Evolutionary conservation across 1,140 invertebrate species (phyloP).

Genomic region (Drosophila orosa): DNA sequence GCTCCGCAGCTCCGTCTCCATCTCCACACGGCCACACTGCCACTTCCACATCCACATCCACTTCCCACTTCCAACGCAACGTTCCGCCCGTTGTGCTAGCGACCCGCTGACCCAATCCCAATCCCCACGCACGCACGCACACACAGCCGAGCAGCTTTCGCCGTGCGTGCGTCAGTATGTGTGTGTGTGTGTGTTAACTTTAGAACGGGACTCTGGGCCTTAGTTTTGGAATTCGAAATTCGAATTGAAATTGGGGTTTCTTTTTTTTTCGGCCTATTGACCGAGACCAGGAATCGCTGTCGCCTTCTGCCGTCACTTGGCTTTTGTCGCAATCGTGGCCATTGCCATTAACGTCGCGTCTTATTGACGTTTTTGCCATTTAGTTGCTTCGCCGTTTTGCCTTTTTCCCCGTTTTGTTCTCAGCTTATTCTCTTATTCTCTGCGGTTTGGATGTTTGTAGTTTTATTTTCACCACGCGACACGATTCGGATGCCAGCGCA

Average conservation of each 20-base stretch:
- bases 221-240: slow-evolving; percentile 24
- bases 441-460: slow-evolving; percentile 52
- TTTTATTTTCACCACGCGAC: slow-evolving; percentile 79
- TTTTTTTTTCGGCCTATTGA: slow-evolving; percentile 10
- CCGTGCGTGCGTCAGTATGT: slow-evolving; percentile 10
- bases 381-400: slow-evolving; percentile 28
- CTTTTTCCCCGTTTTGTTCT: slow-evolving; percentile 32
- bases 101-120: slow-evolving; percentile 79
- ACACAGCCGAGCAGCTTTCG: slow-evolving; percentile 26
- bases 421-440: slow-evolving; percentile 35
- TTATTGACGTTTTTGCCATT: slow-evolving; percentile 26
- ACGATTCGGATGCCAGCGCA: slow-evolving; percentile 70
- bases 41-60: slow-evolving; percentile 7
- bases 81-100: slow-evolving; percentile 71
- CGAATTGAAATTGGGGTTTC: slow-evolving; percentile 10
- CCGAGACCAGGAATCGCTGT: slow-evolving; percentile 10
- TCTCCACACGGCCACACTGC: slow-evolving; percentile 12
- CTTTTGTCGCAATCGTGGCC: slow-evolving; percentile 33
- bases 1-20: slow-evolving; percentile 11
- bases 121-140: slow-evolving; percentile 46
- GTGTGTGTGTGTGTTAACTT: slow-evolving; percentile 45
- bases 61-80: slow-evolving; percentile 61
- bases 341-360: slow-evolving; percentile 15
- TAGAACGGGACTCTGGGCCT: slow-evolving; percentile 12
- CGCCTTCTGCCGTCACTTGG: slow-evolving; percentile 12